These are phyloP conservation scores for Nymphalis polychloros DNA, from an alignment of 2,888 invertebrate genomes.

Conservation along the genomic window DNA sequence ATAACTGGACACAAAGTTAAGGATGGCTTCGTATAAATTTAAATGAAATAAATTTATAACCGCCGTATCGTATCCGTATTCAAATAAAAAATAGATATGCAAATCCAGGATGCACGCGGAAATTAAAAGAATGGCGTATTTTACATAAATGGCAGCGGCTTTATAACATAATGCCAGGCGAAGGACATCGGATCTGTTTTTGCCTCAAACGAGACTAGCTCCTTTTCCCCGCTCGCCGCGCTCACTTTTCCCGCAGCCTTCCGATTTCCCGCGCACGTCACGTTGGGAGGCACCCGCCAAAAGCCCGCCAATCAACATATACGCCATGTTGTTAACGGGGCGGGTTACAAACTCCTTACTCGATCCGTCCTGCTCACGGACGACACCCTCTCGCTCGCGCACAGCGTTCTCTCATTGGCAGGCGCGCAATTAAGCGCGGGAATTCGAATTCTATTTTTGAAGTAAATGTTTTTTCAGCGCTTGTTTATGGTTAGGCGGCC, in stretches of 20 bases:
- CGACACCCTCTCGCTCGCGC: conserved; percentile 64
- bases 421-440: conserved; percentile 78
- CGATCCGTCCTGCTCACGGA: conserved; percentile 61
- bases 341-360: conserved; percentile 66
- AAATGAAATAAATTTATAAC: conserved; percentile 11
- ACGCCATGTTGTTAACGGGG: conserved; percentile 86
- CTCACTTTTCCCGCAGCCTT: conserved; percentile 52
- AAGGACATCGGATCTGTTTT: conserved; percentile 10
- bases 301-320: conserved; percentile 82
- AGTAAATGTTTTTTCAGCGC: conserved; percentile 78
- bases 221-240: conserved; percentile 20
- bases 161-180: conserved; percentile 12
- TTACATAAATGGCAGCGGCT: conserved; percentile 18
- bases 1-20: neutral
- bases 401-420: conserved; percentile 70
- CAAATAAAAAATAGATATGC: conserved; percentile 24
- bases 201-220: conserved; percentile 5
- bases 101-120: conserved; percentile 22
- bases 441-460: conserved; percentile 80
- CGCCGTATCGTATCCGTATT: conserved; percentile 13
- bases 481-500: conserved; percentile 59
- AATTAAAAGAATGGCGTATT: conserved; percentile 16
- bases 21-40: neutral
- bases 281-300: conserved; percentile 57
- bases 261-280: conserved; percentile 68